Percentiles rank a stretch among this genome's conserved stretches.
Conservation (phyloP, 2,113 vertebrate genomes). For the Sinosuthora webbiana region DNA sequence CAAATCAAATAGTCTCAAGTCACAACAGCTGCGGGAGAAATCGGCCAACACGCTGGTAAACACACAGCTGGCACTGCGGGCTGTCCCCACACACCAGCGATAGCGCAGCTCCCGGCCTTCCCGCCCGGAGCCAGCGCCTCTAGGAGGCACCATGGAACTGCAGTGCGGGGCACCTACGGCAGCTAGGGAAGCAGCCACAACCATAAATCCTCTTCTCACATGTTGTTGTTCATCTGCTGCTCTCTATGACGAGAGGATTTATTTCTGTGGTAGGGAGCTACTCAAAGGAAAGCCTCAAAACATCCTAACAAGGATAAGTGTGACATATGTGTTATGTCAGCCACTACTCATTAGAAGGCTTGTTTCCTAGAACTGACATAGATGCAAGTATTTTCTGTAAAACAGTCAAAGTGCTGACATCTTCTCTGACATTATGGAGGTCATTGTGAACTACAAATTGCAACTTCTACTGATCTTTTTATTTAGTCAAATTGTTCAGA, state of each 20-base stretch:
- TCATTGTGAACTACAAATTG: constrained; percentile 8
- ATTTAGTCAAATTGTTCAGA: not conserved
- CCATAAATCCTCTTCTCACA: constrained; percentile 42
- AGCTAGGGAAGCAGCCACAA: not conserved
- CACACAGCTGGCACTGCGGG: not conserved
- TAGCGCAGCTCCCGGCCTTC: not conserved
- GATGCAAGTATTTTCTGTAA: constrained; percentile 35
- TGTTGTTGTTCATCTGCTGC: constrained; percentile 53
- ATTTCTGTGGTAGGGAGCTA: constrained; percentile 53
- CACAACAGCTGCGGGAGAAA: constrained; percentile 13
- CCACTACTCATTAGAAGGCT: constrained; percentile 23
- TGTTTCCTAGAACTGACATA: constrained; percentile 57
- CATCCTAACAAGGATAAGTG: constrained; percentile 50
- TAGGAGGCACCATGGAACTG: constrained; percentile 59
- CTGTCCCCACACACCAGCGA: not conserved
- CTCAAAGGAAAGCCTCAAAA: constrained; percentile 66
- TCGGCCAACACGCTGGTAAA: not conserved
- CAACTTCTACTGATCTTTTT: not conserved
- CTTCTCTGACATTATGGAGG: not conserved
- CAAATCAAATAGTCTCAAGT: not conserved
- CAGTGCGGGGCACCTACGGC: not conserved
- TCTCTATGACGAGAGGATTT: constrained; percentile 52
- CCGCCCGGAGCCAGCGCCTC: not conserved
- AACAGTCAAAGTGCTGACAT: constrained; percentile 7
- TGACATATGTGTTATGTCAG: constrained; percentile 60